phyloP scores from a whole-genome alignment of 2,113 vertebrate genomes.

The Suricata suricatta region DNA sequence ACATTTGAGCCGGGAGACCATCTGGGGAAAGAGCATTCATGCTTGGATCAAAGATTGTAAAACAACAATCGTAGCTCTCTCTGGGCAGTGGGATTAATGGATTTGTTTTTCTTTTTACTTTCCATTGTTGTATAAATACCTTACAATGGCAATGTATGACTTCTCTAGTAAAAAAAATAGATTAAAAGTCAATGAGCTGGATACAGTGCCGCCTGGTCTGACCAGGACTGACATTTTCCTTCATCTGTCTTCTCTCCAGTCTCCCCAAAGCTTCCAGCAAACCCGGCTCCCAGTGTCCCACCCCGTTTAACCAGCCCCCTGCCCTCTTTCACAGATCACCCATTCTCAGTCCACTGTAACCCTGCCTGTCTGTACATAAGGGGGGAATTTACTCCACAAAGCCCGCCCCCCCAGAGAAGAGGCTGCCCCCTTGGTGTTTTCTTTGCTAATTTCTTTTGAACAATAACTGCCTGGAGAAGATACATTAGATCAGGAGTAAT shows the following conservation, averaged over 20 bases:
- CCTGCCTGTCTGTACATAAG: neutral
- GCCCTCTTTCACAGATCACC: no score
- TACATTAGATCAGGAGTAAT: neutral
- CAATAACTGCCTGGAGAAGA: neutral
- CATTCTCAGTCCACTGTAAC: neutral
- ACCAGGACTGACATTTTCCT: neutral
- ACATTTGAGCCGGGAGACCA: neutral
- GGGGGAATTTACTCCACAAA: neutral
- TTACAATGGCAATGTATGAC: neutral
- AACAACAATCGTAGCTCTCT: neutral
- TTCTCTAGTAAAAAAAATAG: slow-evolving; percentile 40
- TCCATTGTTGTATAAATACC: neutral
- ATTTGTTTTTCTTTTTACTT: slow-evolving; percentile 33
- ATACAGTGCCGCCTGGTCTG: neutral
- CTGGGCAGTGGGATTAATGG: neutral
- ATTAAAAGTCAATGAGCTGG: slow-evolving; percentile 6
- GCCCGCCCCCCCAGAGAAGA: neutral
- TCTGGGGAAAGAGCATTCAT: neutral
- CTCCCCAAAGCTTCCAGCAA: neutral
- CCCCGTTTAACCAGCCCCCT: neutral
- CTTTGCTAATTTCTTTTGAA: neutral
- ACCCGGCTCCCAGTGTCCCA: neutral
- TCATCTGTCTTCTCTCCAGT: neutral
- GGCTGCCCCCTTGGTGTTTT: neutral
- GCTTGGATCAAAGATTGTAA: slow-evolving; percentile 6